These are phyloP conservation scores for Pteronotus mesoamericanus DNA, from an alignment of 2,797 vertebrate species.

Conservation along the genomic window DNA sequence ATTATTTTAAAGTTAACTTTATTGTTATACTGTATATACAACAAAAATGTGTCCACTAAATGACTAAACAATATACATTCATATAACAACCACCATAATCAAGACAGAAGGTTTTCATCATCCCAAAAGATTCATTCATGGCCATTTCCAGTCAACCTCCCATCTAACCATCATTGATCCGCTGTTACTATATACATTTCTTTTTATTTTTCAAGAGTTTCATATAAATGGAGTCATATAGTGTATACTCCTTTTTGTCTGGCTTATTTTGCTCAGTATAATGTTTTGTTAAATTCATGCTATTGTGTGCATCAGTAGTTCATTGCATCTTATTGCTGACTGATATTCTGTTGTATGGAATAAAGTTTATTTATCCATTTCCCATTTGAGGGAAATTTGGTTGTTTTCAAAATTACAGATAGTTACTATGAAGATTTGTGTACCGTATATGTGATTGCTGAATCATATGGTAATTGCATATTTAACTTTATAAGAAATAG, in stretches of 20 bases:
- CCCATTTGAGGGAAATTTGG: neutral
- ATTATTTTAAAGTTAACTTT: conserved; percentile 13
- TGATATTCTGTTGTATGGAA: neutral
- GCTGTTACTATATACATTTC: neutral
- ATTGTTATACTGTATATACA: neutral
- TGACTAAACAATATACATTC: neutral
- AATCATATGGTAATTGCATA: neutral
- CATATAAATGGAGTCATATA: neutral
- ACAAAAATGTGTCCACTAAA: neutral
- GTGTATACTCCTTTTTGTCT: neutral
- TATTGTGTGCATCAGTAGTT: neutral
- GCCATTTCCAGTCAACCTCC: neutral
- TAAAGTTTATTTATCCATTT: neutral
- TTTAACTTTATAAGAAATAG: no score
- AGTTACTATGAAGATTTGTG: neutral
- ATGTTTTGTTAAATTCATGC: neutral
- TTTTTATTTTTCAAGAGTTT: neutral
- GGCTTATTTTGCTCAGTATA: neutral
- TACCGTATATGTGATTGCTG: neutral
- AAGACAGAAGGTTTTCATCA: neutral
- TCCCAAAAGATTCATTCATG: neutral
- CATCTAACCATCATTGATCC: neutral
- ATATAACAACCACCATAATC: neutral
- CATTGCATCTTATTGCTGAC: neutral
- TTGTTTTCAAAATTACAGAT: neutral